phyloP scores from a whole-genome alignment of 2,113 vertebrate genomes.

The Corvus moneduloides region DNA sequence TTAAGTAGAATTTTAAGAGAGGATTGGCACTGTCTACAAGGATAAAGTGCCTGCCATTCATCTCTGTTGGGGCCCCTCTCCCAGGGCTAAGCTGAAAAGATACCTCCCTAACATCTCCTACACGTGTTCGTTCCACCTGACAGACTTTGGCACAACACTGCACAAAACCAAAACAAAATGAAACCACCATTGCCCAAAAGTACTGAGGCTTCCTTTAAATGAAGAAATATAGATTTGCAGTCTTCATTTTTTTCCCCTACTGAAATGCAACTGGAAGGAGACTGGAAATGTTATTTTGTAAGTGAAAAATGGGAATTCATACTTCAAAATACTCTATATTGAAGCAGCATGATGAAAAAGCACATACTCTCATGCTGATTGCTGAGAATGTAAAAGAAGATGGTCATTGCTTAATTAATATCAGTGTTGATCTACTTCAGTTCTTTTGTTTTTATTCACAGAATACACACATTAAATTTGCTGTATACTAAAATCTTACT shows the following conservation, averaged over 20 bases:
- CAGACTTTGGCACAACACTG: neutral
- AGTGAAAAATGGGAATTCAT: neutral
- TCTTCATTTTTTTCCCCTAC: neutral
- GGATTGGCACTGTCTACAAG: neutral
- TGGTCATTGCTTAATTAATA: neutral
- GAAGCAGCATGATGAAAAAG: neutral
- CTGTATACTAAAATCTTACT: neutral
- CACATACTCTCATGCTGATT: neutral
- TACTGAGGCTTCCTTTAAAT: neutral
- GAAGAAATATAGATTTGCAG: neutral
- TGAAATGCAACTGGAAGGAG: neutral
- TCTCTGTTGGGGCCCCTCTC: neutral
- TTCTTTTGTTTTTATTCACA: conserved; percentile 11
- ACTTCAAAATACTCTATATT: neutral
- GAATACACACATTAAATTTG: neutral
- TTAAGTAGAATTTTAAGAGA: neutral
- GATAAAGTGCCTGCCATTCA: neutral
- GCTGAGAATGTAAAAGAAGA: neutral
- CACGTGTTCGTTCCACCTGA: neutral
- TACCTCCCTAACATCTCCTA: neutral
- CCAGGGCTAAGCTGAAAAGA: too few relatives aligned
- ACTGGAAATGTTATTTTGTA: neutral
- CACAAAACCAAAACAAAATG: neutral
- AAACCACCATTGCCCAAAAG: neutral
- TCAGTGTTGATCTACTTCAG: neutral